Conservation (phyloP, 1,140 invertebrate genomes). For the Zaprionus taronus region DNA sequence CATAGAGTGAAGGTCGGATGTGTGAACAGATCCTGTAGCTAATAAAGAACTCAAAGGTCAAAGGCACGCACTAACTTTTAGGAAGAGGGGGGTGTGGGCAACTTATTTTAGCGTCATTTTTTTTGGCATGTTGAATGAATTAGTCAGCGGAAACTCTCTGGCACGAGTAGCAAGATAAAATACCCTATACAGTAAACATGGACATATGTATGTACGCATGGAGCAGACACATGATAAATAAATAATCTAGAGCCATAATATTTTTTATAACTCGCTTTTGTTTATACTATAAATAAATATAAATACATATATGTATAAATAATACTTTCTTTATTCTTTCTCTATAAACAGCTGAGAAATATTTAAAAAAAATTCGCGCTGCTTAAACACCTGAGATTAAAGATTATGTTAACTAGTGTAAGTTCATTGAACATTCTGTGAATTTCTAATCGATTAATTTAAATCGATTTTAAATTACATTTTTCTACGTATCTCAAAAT, state of each 20-base stretch:
- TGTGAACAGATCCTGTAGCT: slow-evolving; percentile 10
- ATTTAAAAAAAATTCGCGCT: no score
- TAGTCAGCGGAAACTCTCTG: slow-evolving; percentile 7
- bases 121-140: background rate
- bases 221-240: background rate
- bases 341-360: no score
- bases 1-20: background rate
- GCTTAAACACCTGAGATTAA: background rate
- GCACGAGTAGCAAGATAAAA: background rate
- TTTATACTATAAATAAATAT: no score
- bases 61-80: background rate
- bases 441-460: background rate
- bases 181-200: slow-evolving; percentile 9
- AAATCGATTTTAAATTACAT: background rate
- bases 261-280: background rate
- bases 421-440: background rate
- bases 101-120: slow-evolving; percentile 17
- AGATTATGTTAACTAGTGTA: background rate
- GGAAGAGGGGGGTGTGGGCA: background rate
- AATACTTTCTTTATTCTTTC: no score
- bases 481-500: background rate
- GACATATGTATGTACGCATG: no score
- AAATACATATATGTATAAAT: no score
- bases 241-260: background rate
- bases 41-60: slow-evolving; percentile 10